Evolutionary conservation across 2,888 invertebrate species (phyloP).

Genomic region (Nycteola revayana): DNA sequence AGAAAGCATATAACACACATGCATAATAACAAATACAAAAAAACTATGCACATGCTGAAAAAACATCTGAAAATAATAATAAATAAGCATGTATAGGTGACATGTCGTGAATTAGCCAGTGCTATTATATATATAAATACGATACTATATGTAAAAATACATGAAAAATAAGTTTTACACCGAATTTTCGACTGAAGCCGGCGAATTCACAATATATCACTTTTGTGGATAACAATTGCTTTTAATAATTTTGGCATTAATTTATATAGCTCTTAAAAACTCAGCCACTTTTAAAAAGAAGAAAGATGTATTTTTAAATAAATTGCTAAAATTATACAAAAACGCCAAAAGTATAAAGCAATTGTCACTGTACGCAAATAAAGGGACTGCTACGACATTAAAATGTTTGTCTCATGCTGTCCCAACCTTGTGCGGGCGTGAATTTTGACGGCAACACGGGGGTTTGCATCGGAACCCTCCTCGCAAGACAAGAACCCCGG

Average conservation of each 20-base stretch:
- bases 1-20: constrained; percentile 19
- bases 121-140: constrained; percentile 24
- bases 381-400: constrained; percentile 41
- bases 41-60: constrained; percentile 8
- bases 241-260: constrained; percentile 3
- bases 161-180: neutral
- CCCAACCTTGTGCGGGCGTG: constrained; percentile 70
- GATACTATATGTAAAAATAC: constrained; percentile 1
- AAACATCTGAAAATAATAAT: constrained; percentile 20
- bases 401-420: constrained; percentile 49
- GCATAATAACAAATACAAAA: constrained; percentile 13
- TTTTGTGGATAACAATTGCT: neutral
- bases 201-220: constrained; percentile 34
- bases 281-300: too few relatives aligned
- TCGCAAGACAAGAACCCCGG: constrained; percentile 68
- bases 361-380: constrained; percentile 30
- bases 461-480: constrained; percentile 68
- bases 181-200: neutral
- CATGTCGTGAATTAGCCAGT: constrained; percentile 48
- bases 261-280: too few relatives aligned
- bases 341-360: constrained; percentile 1
- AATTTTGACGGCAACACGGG: constrained; percentile 81
- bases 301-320: too few relatives aligned
- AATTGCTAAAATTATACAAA: neutral
- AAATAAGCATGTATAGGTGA: constrained; percentile 42